phyloP scores from a whole-genome alignment of 2,797 vertebrate species.

The Tragopan temminckii region DNA sequence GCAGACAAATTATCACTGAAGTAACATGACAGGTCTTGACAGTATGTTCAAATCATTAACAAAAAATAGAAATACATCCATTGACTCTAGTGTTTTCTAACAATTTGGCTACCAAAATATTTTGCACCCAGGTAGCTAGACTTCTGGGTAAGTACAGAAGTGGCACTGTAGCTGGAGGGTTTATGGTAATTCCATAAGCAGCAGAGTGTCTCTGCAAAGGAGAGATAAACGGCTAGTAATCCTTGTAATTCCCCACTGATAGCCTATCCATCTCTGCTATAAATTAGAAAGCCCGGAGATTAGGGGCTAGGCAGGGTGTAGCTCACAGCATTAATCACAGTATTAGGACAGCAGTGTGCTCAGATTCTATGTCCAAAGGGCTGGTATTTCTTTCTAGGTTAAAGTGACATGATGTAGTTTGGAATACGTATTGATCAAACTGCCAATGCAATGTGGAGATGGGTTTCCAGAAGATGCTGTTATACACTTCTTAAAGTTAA shows the following conservation, averaged over 20 bases:
- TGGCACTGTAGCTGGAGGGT: constrained; percentile 55
- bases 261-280: constrained; percentile 81
- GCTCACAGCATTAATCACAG: constrained; percentile 69
- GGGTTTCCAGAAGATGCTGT: not conserved
- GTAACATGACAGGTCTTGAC: constrained; percentile 37
- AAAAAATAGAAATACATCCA: not conserved
- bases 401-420: not conserved
- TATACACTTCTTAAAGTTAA: not conserved
- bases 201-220: constrained; percentile 78
- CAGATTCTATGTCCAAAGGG: constrained; percentile 26
- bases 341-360: constrained; percentile 57
- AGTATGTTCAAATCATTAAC: constrained; percentile 29
- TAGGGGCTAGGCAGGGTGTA: constrained; percentile 71
- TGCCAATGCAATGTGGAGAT: not conserved
- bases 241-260: constrained; percentile 84
- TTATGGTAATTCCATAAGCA: constrained; percentile 75
- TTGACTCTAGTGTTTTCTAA: not conserved
- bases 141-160: constrained; percentile 43
- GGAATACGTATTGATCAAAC: constrained; percentile 11
- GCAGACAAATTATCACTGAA: constrained; percentile 55
- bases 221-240: constrained; percentile 84
- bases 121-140: constrained; percentile 17
- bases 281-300: constrained; percentile 83
- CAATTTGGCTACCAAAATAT: constrained; percentile 46
- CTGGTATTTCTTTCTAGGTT: constrained; percentile 34